Conservation (phyloP, 1,140 invertebrate genomes). For the Drosophila ohnishii region DNA sequence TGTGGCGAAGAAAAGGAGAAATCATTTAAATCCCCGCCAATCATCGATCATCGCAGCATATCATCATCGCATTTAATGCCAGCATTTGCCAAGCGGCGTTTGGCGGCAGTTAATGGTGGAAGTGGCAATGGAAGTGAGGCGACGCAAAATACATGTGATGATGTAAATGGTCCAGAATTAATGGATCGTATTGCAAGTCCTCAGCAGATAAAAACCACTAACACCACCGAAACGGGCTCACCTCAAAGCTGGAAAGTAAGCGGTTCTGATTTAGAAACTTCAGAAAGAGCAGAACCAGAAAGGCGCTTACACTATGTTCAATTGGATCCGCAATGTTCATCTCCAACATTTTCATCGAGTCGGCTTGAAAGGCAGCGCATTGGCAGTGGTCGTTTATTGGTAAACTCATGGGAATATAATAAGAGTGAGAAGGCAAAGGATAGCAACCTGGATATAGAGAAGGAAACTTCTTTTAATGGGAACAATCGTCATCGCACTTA, state of each 20-base stretch:
- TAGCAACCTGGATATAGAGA: constrained; percentile 41
- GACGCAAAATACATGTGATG: constrained; percentile 27
- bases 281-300: constrained; percentile 39
- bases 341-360: constrained; percentile 38
- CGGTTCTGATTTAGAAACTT: constrained; percentile 15
- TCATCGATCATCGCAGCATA: constrained; percentile 78
- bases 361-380: constrained; percentile 85
- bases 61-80: constrained; percentile 82
- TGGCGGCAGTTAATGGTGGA: constrained; percentile 21
- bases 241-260: neutral
- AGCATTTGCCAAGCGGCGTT: constrained; percentile 74
- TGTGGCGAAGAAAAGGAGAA: constrained; percentile 49
- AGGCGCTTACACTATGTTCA: constrained; percentile 21
- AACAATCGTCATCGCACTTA: constrained; percentile 37
- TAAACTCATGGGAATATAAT: constrained; percentile 84
- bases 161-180: constrained; percentile 5
- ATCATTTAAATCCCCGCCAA: constrained; percentile 36
- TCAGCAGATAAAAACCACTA: neutral
- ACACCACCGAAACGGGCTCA: neutral
- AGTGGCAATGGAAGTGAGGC: constrained; percentile 19
- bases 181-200: constrained; percentile 14
- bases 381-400: constrained; percentile 89
- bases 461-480: constrained; percentile 44
- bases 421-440: constrained; percentile 71
- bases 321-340: constrained; percentile 20